Base-by-base conservation (phyloP, 2,113 vertebrate genomes). In the Centrocercus urophasianus region DNA sequence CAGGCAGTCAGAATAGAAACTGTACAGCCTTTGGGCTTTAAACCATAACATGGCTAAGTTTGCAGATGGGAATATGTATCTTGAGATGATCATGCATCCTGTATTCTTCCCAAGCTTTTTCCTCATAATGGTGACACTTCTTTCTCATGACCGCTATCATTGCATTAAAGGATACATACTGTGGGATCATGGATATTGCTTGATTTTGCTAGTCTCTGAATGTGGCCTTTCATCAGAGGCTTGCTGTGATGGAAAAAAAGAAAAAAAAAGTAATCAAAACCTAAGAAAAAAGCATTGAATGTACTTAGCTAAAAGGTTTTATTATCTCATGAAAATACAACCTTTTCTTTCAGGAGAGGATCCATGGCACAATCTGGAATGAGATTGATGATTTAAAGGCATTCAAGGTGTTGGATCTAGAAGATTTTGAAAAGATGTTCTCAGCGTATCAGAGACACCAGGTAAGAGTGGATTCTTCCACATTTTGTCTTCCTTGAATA, bases 401-500 rank as follows among this genome's bases (percentile, higher is more conserved):
- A 38, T 99, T 99, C 97, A 98, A 98, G 95, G 97, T 98, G 40
- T 96, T 99, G 54, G 99, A 99, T 95, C 98, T 99, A 79, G 98
- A 99, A 92, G 99, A 99, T 95, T 99, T 99, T 86, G 99, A 99
- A 96, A 99, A 99, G 97, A 99, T 99, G 98, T 99, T 99, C 94
- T 99, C 99, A 1, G 99, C 99, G 0, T 99, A 99, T 97, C 99
- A 99, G 96, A 98, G 99, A 97, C 99, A 98, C 83, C 98, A 98
- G 98, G 98, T 98, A 97, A 83, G 95, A 65, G 5, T 50, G 75
- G 71, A 30, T 4, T 54, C 10, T 75, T 86, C 54, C 15, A 50
- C 21, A 32, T 6, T 11, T 63, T 82, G 22, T 40, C 20, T 73
- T 71, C 27, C 50, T 38, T 86, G 36, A 74, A 50, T 63, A 89